phyloP scores from a whole-genome alignment of 2,113 vertebrate genomes.

The Raphicerus campestris region DNA sequence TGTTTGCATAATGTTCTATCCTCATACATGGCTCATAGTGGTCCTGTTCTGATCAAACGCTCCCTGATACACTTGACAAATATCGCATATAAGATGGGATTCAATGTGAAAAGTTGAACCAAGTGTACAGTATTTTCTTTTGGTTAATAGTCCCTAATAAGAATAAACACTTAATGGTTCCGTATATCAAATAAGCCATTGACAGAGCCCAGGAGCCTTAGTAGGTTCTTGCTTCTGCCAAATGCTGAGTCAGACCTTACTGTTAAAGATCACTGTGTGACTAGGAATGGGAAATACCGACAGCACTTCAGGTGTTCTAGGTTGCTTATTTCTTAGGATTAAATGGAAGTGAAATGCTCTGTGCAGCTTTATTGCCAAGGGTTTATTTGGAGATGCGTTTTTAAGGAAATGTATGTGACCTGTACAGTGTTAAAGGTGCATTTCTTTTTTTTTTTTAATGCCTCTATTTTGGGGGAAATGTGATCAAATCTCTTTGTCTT shows the following conservation, averaged over 20 bases:
- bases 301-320: not conserved
- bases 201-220: not conserved
- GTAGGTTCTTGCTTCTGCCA: not conserved
- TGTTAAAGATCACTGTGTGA: not conserved
- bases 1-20: not conserved
- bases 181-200: not conserved
- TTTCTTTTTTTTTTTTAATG: not conserved
- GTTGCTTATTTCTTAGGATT: not conserved
- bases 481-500: not conserved
- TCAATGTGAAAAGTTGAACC: not conserved
- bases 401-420: not conserved
- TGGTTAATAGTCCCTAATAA: not conserved
- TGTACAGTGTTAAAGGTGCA: not conserved
- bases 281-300: not conserved
- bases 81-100: not conserved
- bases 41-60: not conserved
- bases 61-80: not conserved
- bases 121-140: not conserved
- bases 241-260: not conserved
- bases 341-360: not conserved
- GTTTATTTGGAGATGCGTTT: not conserved
- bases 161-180: not conserved
- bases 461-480: not conserved
- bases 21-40: not conserved
- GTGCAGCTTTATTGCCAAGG: not conserved